Conservation (phyloP, 2,797 vertebrate genomes). For the Lepilemur ruficaudatus region DNA sequence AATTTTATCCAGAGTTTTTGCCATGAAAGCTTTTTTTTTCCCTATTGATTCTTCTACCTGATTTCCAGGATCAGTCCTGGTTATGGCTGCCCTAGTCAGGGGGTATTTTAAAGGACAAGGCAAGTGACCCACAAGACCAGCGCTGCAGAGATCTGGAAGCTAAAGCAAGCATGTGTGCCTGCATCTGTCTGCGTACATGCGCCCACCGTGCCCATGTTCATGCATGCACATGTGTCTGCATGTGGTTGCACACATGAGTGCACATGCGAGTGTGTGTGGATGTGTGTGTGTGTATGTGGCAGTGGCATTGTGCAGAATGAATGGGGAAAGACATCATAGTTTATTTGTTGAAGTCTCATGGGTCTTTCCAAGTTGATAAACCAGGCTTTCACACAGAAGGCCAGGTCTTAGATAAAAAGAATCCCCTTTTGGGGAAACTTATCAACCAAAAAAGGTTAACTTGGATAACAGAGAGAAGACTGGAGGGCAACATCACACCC, state of each 20-base stretch:
- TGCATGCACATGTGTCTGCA: too few relatives aligned
- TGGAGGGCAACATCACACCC: neutral
- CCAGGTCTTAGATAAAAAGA: neutral
- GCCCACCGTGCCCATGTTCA: neutral
- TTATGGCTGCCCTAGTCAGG: neutral
- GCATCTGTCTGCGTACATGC: too few relatives aligned
- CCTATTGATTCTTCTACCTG: neutral
- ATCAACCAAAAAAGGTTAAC: neutral
- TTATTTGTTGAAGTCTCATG: neutral
- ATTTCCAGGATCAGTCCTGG: neutral
- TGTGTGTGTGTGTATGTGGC: too few relatives aligned
- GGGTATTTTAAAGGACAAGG: neutral
- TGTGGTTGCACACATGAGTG: too few relatives aligned
- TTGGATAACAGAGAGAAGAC: neutral
- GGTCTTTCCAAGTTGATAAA: neutral
- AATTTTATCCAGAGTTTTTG: constrained; percentile 15
- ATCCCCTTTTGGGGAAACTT: neutral
- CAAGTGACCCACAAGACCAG: neutral
- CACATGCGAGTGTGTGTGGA: neutral
- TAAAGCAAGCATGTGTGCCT: accelerated
- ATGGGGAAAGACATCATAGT: neutral
- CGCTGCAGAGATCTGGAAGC: neutral
- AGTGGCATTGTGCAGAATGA: neutral
- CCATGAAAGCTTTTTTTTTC: neutral
- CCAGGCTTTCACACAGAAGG: neutral